phyloP scores from a whole-genome alignment of 1,140 invertebrate species.

The Helicoverpa zea region DNA sequence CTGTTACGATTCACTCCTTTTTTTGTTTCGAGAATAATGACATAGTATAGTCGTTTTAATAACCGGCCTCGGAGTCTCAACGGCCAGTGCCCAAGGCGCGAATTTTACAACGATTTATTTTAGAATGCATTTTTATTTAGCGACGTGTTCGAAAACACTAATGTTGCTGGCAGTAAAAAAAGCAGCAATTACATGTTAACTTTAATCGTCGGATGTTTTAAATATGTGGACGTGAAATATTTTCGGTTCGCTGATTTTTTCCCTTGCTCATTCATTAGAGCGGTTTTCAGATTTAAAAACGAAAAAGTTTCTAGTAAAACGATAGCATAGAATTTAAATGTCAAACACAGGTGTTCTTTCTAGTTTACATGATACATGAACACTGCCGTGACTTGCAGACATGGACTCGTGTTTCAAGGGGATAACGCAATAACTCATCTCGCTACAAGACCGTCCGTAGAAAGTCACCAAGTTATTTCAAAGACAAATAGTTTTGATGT shows the following conservation, averaged over 20 bases:
- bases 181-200: conserved; percentile 49
- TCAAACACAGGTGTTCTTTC: conserved; percentile 41
- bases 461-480: conserved; percentile 75
- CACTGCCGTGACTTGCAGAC: conserved; percentile 57
- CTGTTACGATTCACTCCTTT: conserved; percentile 79
- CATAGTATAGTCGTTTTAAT: conserved; percentile 80
- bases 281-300: conserved; percentile 7
- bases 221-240: conserved; percentile 44
- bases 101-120: conserved; percentile 71
- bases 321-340: background rate
- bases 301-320: conserved; percentile 5
- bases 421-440: conserved; percentile 67
- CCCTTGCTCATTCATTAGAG: conserved; percentile 28
- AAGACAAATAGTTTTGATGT: conserved; percentile 78
- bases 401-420: conserved; percentile 56
- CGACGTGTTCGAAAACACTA: conserved; percentile 50
- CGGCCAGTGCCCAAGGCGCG: conserved; percentile 55
- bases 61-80: conserved; percentile 63
- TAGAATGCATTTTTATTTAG: conserved; percentile 63
- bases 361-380: conserved; percentile 58
- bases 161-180: conserved; percentile 47
- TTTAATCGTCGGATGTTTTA: conserved; percentile 53
- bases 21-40: conserved; percentile 82
- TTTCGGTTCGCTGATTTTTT: conserved; percentile 35
- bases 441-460: conserved; percentile 50